Evolutionary conservation across 1,140 invertebrate genomes (phyloP), one percentile per base, ranked within the genome.

Genomic region (Sarcophaga bullata): DNA sequence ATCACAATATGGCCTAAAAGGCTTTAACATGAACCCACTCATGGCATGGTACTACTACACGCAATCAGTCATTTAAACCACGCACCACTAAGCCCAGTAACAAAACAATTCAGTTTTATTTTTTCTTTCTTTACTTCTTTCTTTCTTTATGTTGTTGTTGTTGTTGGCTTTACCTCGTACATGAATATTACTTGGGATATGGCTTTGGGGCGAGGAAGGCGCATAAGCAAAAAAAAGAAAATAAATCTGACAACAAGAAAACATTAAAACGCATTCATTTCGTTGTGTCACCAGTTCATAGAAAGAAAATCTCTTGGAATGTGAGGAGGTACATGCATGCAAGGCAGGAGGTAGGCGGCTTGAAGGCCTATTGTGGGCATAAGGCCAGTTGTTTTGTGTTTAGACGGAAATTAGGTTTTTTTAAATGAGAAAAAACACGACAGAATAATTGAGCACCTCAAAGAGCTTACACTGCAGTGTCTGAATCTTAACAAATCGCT

Each of bases 1-100:
- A 78, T 78, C 75, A 52, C 75, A 78, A 80, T 80, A 68, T 62
- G 52, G 80, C 80, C 80, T 68, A 78, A 78, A 78, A 78, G 75
- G 50, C 58, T 80, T 80, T 58, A 68, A 80, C 80, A 80, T 80
- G 80, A 80, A 80, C 58, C 58, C 80, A 68, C 80, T 80, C 52
- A 58, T 80, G 80, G 52, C 13, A 37, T 17, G 25, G 46, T 62
- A 80, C 58, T 80, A 58, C 50, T 62, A 80, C 80, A 80, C 80
- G 80, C 80, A 80, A 80, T 80, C 80, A 80, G 48, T 80, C 80
- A 80, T 80, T 80, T 80, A 78, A 78, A 78, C 75, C 75, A 78
- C 75, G 75, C 75, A 78, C 75, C 75, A 78, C 47, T 78, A 78
- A 78, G 19, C 48, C 50, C 75, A 78, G 50, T 78, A 72, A 37